Percentiles rank a stretch among this genome's conserved stretches.
phyloP scores from a whole-genome alignment of 2,113 vertebrate genomes.

The Indri indri region DNA sequence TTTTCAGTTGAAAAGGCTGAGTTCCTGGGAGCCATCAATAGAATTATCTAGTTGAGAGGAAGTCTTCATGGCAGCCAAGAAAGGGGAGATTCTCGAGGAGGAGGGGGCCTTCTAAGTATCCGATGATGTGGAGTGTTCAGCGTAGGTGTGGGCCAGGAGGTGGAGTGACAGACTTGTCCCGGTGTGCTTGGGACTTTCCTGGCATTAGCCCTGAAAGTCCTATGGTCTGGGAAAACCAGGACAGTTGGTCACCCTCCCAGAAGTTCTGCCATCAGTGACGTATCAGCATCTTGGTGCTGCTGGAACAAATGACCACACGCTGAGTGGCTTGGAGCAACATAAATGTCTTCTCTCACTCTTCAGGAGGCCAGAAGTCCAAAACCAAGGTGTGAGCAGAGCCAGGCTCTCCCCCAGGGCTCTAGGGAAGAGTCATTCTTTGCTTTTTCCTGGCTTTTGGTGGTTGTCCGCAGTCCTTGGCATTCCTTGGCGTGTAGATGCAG shows the following conservation, averaged over 20 bases:
- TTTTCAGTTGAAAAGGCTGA: not conserved
- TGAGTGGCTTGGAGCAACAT: not conserved
- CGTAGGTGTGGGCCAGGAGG: not conserved
- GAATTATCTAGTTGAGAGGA: not conserved
- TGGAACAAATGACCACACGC: too few relatives aligned
- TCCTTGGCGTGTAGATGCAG: fast-evolving
- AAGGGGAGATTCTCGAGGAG: not conserved
- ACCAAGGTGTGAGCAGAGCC: not conserved
- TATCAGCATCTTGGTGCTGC: not conserved
- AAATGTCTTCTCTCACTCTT: not conserved
- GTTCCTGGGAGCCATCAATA: not conserved
- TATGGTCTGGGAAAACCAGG: not conserved
- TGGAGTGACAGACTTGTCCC: fast-evolving
- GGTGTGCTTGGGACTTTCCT: not conserved
- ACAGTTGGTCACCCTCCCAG: not conserved
- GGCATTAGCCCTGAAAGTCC: not conserved
- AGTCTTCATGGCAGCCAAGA: not conserved
- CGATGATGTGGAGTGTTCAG: fast-evolving
- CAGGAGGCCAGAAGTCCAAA: not conserved
- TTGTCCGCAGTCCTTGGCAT: fast-evolving
- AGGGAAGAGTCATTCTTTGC: not conserved
- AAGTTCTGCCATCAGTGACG: not conserved
- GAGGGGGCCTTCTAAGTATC: fast-evolving
- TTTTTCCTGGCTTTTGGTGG: too few relatives aligned
- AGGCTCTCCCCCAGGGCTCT: not conserved